Evolutionary conservation across 2,797 vertebrate species (phyloP).

Genomic region (Adrianichthys oophorus): DNA sequence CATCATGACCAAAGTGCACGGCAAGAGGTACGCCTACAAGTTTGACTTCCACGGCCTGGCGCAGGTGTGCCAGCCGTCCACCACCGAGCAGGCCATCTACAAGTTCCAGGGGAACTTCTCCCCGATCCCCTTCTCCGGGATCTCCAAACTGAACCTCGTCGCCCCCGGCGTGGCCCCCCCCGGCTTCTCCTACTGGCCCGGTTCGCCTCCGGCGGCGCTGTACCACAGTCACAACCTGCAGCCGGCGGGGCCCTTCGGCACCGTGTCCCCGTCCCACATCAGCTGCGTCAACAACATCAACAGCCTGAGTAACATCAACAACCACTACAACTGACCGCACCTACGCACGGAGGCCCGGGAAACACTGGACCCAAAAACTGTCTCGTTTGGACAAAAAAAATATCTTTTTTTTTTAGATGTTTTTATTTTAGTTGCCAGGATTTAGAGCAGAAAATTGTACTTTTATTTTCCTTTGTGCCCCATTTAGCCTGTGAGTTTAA

Average conservation of each 20-base stretch:
- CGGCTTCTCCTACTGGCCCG: slow-evolving; percentile 95
- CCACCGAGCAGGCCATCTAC: slow-evolving; percentile 89
- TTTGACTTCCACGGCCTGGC: slow-evolving; percentile 97
- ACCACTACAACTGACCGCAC: slow-evolving; percentile 87
- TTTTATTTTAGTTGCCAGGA: too few species aligned
- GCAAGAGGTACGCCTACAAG: slow-evolving; percentile 97
- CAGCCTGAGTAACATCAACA: slow-evolving; percentile 86
- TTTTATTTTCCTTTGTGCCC: too few species aligned
- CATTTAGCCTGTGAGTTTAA: too few species aligned
- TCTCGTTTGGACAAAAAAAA: too few species aligned
- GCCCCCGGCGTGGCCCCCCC: slow-evolving; percentile 87
- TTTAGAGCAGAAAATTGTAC: too few species aligned
- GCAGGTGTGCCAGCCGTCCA: slow-evolving; percentile 88
- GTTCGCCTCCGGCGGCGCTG: slow-evolving; percentile 82
- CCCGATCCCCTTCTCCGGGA: slow-evolving; percentile 90
- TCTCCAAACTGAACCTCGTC: slow-evolving; percentile 97
- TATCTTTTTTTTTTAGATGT: too few species aligned
- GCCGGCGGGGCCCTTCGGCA: slow-evolving; percentile 83
- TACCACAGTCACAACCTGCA: slow-evolving; percentile 90
- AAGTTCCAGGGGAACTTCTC: slow-evolving; percentile 94
- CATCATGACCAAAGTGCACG: slow-evolving; percentile 99
- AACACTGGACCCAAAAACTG: too few species aligned
- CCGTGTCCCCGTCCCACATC: slow-evolving; percentile 80
- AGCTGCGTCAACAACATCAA: slow-evolving; percentile 85
- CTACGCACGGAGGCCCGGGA: too few species aligned